Base-by-base conservation (phyloP, 2,113 vertebrate genomes). In the Epinephelus lanceolatus region DNA sequence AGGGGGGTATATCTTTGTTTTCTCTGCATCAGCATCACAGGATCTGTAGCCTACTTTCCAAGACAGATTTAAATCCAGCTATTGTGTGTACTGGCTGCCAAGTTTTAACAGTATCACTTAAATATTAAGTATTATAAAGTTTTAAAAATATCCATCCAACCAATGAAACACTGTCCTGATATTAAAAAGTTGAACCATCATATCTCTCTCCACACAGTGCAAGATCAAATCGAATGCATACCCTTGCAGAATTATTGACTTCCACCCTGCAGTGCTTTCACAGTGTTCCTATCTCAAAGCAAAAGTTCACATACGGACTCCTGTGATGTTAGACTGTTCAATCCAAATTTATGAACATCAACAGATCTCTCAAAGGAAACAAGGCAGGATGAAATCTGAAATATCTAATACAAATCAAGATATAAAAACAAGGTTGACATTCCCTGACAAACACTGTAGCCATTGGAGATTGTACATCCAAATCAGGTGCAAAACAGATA, bases 221-320 rank as follows among this genome's bases (percentile, higher is more conserved):
- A 60, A 78, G 85, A 84, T 71, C 53, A 85, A 89, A 91, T 86
- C 66, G 83, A 90, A 89, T 73, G 42, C 61, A 78, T 60, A 63
- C 45, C 80, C 80, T 84, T 15, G 75, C 74, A 86, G 86, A 89
- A 79, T 83, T 91, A 91, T 91, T 83, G 85, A 93, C 83, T 87
- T 82, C 81, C 84, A 76, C 80, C 90, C 85, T 27, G 81, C 30
- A 17, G 85, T 72, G 87, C 74, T 70, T 76, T 83, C 15, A 15
- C 79, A 73, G 69, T 27, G 40, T 76, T 88, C 21, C 6, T 59
- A 80, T 84, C 85, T 85, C 76, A 69, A 76, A 87, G 83, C 73
- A 60, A 66, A 88, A 82, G 80, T 90, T 89, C 89, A 86, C 83
- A 86, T 62, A 74, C 53, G 49, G 71, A 72, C 70, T 83, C 63